These are phyloP conservation scores for Diploptera punctata DNA, from an alignment of 2,888 invertebrate genomes.

Conservation along the genomic window DNA sequence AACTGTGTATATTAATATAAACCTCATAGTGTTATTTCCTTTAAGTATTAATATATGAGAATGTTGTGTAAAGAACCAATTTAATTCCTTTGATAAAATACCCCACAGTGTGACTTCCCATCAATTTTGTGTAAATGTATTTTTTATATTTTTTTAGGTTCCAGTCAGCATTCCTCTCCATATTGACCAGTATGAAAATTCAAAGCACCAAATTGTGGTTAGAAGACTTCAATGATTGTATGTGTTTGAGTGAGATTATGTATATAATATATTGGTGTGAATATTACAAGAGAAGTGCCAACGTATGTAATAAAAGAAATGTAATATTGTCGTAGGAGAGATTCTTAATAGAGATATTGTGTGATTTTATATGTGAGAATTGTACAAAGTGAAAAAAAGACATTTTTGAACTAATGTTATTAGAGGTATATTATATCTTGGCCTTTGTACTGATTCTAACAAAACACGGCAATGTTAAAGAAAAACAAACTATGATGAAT, in stretches of 20 bases:
- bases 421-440: slow-evolving; percentile 9
- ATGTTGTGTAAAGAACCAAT: too few relatives aligned
- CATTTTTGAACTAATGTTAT: background rate
- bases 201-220: background rate
- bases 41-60: too few relatives aligned
- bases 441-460: slow-evolving; percentile 22
- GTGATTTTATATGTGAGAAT: background rate
- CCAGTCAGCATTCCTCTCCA: slow-evolving; percentile 36
- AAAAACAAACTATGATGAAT: too few relatives aligned
- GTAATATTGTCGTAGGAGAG: background rate
- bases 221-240: slow-evolving; percentile 5
- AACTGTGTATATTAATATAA: too few relatives aligned
- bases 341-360: background rate
- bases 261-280: background rate
- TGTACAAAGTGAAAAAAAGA: background rate
- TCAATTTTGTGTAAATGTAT: background rate
- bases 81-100: too few relatives aligned
- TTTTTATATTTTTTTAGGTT: slow-evolving; percentile 21
- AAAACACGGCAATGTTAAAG: background rate
- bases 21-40: too few relatives aligned
- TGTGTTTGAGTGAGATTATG: background rate
- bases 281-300: slow-evolving; percentile 22
- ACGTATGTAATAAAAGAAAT: slow-evolving; percentile 11
- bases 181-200: slow-evolving; percentile 24
- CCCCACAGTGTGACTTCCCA: too few relatives aligned